A percentile compares a stretch with the other conserved stretches of the same genome.
Evolutionary conservation across 2,113 vertebrate species (phyloP).

Genomic region (Gymnarchus niloticus): DNA sequence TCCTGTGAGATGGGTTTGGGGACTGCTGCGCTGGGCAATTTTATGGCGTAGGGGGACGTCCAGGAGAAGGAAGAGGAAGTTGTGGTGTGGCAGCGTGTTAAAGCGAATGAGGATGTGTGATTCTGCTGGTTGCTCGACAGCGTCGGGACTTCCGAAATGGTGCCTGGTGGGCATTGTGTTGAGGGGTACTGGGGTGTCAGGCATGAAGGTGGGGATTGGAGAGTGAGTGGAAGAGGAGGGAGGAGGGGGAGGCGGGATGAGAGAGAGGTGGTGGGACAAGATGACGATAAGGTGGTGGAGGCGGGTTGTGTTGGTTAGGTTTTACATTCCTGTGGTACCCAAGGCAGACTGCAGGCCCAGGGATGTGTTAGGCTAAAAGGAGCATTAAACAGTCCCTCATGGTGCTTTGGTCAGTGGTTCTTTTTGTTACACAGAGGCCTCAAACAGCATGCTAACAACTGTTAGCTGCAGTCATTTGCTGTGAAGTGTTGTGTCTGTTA

Average conservation of each 20-base stretch:
- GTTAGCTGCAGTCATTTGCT: background rate
- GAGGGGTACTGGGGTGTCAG: background rate
- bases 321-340: background rate
- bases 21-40: no score
- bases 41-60: background rate
- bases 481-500: background rate
- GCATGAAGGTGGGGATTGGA: background rate
- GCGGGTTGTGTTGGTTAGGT: no score
- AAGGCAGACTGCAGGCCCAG: background rate
- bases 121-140: background rate
- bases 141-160: background rate
- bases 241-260: no score
- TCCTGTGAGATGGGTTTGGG: no score
- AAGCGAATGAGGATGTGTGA: constrained; percentile 12
- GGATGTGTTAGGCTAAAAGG: background rate
- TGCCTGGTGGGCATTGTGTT: background rate
- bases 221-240: background rate
- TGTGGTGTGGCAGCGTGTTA: background rate
- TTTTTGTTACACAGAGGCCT: no score
- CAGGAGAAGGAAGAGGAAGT: constrained; percentile 25
- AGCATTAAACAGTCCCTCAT: background rate
- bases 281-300: no score
- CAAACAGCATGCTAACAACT: background rate
- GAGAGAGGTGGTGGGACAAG: no score
- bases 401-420: background rate